phyloP scores from a whole-genome alignment of 2,113 vertebrate genomes.

The Lepisosteus oculatus region DNA sequence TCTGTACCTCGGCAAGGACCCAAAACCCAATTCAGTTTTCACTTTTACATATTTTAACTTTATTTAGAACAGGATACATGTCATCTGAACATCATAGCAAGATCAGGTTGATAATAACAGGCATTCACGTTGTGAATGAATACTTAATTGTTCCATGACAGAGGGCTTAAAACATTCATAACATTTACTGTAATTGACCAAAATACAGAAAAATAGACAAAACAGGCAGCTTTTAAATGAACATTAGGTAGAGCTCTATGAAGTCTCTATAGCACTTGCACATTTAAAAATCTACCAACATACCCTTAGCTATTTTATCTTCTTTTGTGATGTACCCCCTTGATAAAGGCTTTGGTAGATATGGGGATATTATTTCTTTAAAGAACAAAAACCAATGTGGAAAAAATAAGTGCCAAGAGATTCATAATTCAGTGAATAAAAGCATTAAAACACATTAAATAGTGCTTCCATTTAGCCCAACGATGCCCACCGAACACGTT shows the following conservation, averaged over 20 bases:
- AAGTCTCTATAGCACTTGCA: not conserved
- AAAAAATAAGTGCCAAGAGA: slow-evolving; percentile 11
- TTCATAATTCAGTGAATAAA: too few species aligned
- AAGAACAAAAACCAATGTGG: slow-evolving; percentile 9
- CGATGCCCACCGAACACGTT: too few species aligned
- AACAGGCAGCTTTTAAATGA: slow-evolving; percentile 11
- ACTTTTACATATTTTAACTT: too few species aligned
- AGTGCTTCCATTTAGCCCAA: too few species aligned
- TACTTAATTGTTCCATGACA: slow-evolving; percentile 16
- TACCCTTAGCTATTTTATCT: not conserved
- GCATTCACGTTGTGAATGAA: slow-evolving; percentile 41
- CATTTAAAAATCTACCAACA: not conserved
- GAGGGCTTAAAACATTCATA: slow-evolving; percentile 8
- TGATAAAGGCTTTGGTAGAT: slow-evolving; percentile 27
- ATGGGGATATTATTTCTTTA: not conserved
- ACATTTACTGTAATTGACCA: not conserved
- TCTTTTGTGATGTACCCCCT: slow-evolving; percentile 6
- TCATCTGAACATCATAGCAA: slow-evolving; percentile 11
- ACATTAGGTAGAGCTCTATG: not conserved
- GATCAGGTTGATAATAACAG: slow-evolving; percentile 31
- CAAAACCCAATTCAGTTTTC: too few species aligned
- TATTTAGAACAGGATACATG: too few species aligned
- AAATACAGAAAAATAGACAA: slow-evolving; percentile 9
- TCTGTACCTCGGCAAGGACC: too few species aligned
- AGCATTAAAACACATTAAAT: too few species aligned